Evolutionary conservation across 2,113 vertebrate species (phyloP).

Genomic region (Dromaius novaehollandiae): DNA sequence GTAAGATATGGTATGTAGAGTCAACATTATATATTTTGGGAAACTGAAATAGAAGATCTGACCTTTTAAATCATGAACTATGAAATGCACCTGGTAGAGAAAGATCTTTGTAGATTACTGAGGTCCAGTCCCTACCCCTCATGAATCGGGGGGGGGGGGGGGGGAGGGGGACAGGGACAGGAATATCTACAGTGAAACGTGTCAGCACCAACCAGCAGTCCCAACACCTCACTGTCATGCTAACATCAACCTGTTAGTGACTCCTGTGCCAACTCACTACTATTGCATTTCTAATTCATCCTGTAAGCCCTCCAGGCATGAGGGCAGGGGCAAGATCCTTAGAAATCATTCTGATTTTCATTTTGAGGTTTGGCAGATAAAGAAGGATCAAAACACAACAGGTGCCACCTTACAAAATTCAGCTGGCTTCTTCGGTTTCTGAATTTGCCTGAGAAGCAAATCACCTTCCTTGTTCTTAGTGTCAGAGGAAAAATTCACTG

Average conservation of each 20-base stretch:
- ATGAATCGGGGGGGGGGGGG: no score
- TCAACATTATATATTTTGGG: background rate
- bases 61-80: background rate
- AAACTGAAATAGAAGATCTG: background rate
- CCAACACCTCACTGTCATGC: background rate
- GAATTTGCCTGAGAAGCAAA: background rate
- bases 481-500: background rate
- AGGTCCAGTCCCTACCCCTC: background rate
- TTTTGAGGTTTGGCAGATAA: background rate
- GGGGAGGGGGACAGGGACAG: no score
- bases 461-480: background rate
- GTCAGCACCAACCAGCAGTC: background rate
- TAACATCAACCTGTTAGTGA: background rate
- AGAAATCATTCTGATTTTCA: background rate
- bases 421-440: no score
- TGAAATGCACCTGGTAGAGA: background rate
- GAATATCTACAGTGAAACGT: background rate
- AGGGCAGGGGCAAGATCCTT: background rate
- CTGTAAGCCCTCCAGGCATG: background rate
- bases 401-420: background rate
- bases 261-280: background rate
- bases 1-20: background rate
- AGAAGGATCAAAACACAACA: background rate
- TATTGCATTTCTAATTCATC: background rate
- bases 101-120: background rate